phyloP scores from a whole-genome alignment of 2,888 invertebrate genomes.

The Luffia ferchaultella region DNA sequence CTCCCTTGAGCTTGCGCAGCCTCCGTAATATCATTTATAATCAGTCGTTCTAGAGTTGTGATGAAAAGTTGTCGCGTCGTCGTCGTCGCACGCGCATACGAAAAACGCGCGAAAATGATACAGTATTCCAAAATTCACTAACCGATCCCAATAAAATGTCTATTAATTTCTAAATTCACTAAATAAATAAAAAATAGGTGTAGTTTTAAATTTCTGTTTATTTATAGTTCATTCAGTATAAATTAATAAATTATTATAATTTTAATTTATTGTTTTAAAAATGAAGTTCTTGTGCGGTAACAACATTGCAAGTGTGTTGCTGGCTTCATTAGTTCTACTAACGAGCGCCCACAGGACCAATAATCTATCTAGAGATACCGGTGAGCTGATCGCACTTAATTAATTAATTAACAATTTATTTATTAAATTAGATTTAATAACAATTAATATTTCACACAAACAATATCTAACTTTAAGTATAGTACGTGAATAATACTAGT shows the following conservation, averaged over 20 bases:
- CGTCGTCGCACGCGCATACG: slow-evolving; percentile 24
- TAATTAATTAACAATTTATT: slow-evolving; percentile 5
- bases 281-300: slow-evolving; percentile 41
- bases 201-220: not conserved
- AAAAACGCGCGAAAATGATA: slow-evolving; percentile 45
- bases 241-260: not conserved
- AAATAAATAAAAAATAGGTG: not conserved
- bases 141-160: not conserved
- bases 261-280: slow-evolving; percentile 17
- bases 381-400: slow-evolving; percentile 28
- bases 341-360: slow-evolving; percentile 51
- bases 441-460: no score
- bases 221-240: not conserved
- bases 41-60: not conserved
- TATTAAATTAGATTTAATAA: slow-evolving; percentile 10
- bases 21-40: no score
- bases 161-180: not conserved
- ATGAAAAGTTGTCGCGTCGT: not conserved
- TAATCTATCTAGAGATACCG: slow-evolving; percentile 41
- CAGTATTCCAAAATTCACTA: slow-evolving; percentile 35
- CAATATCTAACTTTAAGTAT: no score
- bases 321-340: slow-evolving; percentile 47
- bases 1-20: no score
- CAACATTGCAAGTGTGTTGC: slow-evolving; percentile 42
- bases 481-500: no score